A percentile compares a stretch with the other conserved stretches of the same genome.
These are phyloP conservation scores for Andrena hattorfiana DNA, from an alignment of 2,888 invertebrate species.

Conservation along the genomic window DNA sequence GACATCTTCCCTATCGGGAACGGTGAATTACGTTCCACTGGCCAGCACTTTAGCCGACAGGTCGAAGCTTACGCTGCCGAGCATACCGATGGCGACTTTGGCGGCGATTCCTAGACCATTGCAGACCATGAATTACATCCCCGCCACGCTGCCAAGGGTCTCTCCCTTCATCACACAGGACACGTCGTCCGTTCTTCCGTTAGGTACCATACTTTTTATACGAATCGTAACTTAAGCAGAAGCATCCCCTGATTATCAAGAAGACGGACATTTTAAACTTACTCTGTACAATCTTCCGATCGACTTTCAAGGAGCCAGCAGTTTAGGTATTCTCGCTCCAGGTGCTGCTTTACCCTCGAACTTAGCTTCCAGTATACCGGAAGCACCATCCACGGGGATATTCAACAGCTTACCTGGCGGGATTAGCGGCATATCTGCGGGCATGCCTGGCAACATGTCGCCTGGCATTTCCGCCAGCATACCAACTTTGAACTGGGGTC, in stretches of 20 bases:
- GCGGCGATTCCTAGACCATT: conserved; percentile 66
- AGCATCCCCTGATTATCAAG: conserved; percentile 8
- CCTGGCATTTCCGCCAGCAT: conserved; percentile 50
- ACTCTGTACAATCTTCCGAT: no score
- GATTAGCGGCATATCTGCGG: conserved; percentile 60
- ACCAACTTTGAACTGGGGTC: conserved; percentile 65
- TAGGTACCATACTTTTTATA: conserved; percentile 54
- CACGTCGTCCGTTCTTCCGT: conserved; percentile 51
- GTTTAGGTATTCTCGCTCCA: conserved; percentile 16
- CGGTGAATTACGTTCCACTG: conserved; percentile 65
- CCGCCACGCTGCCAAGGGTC: conserved; percentile 64
- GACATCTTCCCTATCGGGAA: conserved; percentile 63
- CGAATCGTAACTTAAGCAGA: conserved; percentile 1
- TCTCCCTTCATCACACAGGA: conserved; percentile 60
- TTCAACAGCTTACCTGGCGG: conserved; percentile 60
- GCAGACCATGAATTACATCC: conserved; percentile 69
- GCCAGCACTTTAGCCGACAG: conserved; percentile 32
- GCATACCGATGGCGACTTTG: conserved; percentile 67
- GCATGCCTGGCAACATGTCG: conserved; percentile 55
- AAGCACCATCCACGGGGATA: conserved; percentile 40
- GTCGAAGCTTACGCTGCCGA: conserved; percentile 64
- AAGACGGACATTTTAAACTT: background rate
- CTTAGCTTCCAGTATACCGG: conserved; percentile 36
- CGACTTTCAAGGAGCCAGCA: no score
- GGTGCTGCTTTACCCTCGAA: conserved; percentile 26